A percentile compares a stretch with the other conserved stretches of the same genome.
These are phyloP conservation scores for Cotesia chilonis DNA, from an alignment of 1,140 invertebrate species.

Conservation along the genomic window DNA sequence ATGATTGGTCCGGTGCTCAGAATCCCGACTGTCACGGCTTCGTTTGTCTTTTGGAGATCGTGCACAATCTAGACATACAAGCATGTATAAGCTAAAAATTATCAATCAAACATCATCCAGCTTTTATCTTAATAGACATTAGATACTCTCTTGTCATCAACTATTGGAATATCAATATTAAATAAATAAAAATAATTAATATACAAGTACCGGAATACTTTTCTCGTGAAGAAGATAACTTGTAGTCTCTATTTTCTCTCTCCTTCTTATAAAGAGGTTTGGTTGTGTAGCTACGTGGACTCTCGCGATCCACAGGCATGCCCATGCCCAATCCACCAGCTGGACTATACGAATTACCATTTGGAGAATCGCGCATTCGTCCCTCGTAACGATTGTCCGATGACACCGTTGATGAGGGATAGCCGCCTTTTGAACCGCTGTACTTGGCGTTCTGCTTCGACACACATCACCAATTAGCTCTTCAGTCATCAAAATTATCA, in stretches of 20 bases:
- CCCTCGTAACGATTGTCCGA: constrained; percentile 69
- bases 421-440: constrained; percentile 75
- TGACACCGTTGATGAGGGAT: constrained; percentile 65
- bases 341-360: constrained; percentile 78
- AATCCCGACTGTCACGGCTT: constrained; percentile 77
- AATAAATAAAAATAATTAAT: neutral
- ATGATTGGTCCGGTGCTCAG: constrained; percentile 85
- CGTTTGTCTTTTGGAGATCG: constrained; percentile 86
- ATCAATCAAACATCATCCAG: constrained; percentile 42
- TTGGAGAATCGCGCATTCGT: constrained; percentile 76
- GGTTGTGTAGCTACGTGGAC: constrained; percentile 73
- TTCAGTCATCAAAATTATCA: neutral
- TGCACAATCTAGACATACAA: constrained; percentile 73
- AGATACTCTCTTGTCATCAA: constrained; percentile 10
- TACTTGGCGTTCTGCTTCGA: constrained; percentile 76
- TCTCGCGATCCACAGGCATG: constrained; percentile 72
- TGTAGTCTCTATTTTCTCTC: constrained; percentile 91
- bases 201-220: constrained; percentile 77
- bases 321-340: constrained; percentile 68
- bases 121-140: constrained; percentile 50
- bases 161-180: neutral
- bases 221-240: constrained; percentile 79
- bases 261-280: constrained; percentile 89
- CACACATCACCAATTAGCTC: neutral
- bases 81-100: constrained; percentile 59